A percentile compares a stretch with the other conserved stretches of the same genome.
phyloP scores from a whole-genome alignment of 1,140 invertebrate genomes.

The Drosophila ironensis region DNA sequence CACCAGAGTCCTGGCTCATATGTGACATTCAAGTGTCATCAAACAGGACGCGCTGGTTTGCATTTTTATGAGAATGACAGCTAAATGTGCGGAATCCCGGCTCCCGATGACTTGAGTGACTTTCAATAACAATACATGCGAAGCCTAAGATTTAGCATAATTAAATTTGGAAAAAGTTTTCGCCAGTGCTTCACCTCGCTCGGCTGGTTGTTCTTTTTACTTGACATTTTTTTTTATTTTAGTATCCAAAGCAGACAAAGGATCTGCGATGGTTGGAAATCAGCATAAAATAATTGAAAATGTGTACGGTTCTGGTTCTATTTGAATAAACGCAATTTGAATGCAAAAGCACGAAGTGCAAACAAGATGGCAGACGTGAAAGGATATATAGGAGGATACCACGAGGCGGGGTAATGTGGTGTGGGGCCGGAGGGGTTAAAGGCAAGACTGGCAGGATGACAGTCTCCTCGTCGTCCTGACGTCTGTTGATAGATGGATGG shows the following conservation, averaged over 20 bases:
- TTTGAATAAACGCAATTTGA: conserved; percentile 80
- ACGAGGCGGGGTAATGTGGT: conserved; percentile 5
- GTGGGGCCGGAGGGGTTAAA: background rate
- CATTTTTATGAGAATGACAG: conserved; percentile 77
- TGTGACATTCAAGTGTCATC: conserved; percentile 79
- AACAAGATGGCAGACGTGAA: conserved; percentile 63
- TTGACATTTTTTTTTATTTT: conserved; percentile 28
- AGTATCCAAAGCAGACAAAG: conserved; percentile 50
- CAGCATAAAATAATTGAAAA: conserved; percentile 80
- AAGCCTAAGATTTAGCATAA: conserved; percentile 69
- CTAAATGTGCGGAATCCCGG: conserved; percentile 45
- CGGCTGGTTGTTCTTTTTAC: conserved; percentile 12
- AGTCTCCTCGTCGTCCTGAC: conserved; percentile 36
- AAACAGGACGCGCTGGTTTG: conserved; percentile 65
- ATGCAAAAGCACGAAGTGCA: conserved; percentile 79
- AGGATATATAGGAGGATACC: conserved; percentile 21
- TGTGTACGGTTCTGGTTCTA: conserved; percentile 70
- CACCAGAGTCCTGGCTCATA: conserved; percentile 54
- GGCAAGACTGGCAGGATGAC: conserved; percentile 3
- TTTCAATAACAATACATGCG: conserved; percentile 42
- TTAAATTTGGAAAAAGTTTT: conserved; percentile 61
- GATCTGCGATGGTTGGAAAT: conserved; percentile 61
- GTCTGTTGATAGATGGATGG: conserved; percentile 60
- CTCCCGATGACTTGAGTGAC: conserved; percentile 62
- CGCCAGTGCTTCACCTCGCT: no score